Conservation (phyloP, 2,113 vertebrate species). For the Atherinomorus stipes region DNA sequence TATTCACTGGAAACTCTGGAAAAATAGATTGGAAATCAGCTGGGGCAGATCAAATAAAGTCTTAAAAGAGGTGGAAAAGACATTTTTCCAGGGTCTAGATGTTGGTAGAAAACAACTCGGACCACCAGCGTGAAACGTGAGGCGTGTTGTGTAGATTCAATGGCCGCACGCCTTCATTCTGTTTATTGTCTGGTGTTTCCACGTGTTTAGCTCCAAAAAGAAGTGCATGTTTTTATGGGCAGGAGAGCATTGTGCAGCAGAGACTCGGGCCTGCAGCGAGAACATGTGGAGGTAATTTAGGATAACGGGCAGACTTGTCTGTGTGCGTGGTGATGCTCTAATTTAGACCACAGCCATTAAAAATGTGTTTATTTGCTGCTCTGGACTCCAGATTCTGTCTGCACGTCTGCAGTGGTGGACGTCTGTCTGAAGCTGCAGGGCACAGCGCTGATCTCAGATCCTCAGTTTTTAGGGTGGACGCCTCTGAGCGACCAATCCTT, state of each 20-base stretch:
- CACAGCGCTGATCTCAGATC: no score
- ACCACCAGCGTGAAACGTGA: background rate
- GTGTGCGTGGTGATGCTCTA: constrained; percentile 10
- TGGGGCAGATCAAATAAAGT: no score
- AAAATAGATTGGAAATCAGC: no score
- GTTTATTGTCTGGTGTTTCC: constrained; percentile 16
- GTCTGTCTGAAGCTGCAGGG: no score
- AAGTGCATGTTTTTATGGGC: background rate
- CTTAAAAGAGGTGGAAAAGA: no score
- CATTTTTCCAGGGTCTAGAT: no score
- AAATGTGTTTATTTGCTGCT: constrained; percentile 19
- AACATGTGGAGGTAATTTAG: constrained; percentile 52
- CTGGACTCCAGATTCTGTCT: background rate
- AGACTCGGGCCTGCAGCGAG: constrained; percentile 23
- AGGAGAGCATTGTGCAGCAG: background rate
- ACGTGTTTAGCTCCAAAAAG: constrained; percentile 7
- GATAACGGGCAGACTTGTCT: constrained; percentile 8
- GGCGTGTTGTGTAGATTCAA: background rate
- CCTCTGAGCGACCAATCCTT: no score
- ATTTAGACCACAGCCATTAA: constrained; percentile 14
- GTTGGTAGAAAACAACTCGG: background rate
- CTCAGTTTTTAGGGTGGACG: no score
- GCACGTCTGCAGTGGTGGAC: no score
- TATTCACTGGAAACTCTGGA: no score
- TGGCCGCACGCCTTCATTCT: background rate